Evolutionary conservation across 1,140 invertebrate species (phyloP).

Genomic region (Lepidurus couesii): DNA sequence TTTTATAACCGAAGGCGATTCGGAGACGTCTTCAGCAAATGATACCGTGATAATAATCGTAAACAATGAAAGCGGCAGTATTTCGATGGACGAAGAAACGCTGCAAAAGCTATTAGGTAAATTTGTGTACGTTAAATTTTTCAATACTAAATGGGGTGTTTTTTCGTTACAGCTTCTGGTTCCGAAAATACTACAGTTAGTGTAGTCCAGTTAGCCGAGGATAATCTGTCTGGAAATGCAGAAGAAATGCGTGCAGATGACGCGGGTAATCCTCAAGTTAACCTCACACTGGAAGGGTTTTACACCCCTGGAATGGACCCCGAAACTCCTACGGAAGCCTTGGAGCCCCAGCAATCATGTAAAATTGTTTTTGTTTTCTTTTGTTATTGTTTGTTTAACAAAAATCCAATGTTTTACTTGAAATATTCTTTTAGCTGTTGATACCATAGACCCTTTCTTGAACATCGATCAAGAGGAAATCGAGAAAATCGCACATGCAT

Average conservation of each 20-base stretch:
- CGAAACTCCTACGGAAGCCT: slow-evolving; percentile 15
- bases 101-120: slow-evolving; percentile 64
- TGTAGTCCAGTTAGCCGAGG: neutral
- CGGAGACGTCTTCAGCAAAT: slow-evolving; percentile 41
- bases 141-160: neutral
- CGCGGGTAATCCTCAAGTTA: slow-evolving; percentile 37
- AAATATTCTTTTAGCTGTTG: slow-evolving; percentile 50
- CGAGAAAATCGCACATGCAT: slow-evolving; percentile 51
- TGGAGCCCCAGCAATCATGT: neutral
- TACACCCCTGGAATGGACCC: slow-evolving; percentile 33
- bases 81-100: slow-evolving; percentile 62
- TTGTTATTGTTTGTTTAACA: no score
- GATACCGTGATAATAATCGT: slow-evolving; percentile 61
- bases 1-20: slow-evolving; percentile 25
- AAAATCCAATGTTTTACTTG: neutral
- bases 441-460: slow-evolving; percentile 51
- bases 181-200: slow-evolving; percentile 6
- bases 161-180: slow-evolving; percentile 24
- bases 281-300: slow-evolving; percentile 37
- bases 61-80: slow-evolving; percentile 59
- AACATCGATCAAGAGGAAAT: slow-evolving; percentile 55
- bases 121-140: slow-evolving; percentile 37
- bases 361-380: neutral
- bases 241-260: slow-evolving; percentile 29
- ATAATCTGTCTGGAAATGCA: slow-evolving; percentile 39